Evolutionary conservation across 1,140 invertebrate genomes (phyloP).

Genomic region (Coptotermes formosanus): DNA sequence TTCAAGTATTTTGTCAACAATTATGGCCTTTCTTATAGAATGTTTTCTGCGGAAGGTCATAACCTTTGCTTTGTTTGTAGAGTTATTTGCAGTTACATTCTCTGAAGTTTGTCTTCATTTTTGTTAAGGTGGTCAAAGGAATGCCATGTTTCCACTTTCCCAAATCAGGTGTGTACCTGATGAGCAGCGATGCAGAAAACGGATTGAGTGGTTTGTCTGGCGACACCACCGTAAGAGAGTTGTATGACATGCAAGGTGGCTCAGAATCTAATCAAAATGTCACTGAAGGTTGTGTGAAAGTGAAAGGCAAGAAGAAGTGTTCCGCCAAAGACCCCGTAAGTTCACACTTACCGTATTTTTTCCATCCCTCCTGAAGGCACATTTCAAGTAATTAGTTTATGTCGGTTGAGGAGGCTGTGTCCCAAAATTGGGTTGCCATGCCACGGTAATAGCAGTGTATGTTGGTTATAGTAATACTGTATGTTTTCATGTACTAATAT

Average conservation of each 20-base stretch:
- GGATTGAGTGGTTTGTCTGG: conserved; percentile 45
- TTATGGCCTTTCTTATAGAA: background rate
- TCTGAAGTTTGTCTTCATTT: background rate
- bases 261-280: conserved; percentile 1
- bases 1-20: background rate
- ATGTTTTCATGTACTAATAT: no score
- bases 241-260: conserved; percentile 42
- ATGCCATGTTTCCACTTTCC: conserved; percentile 63
- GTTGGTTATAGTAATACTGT: no score
- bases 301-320: conserved; percentile 51
- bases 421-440: no score
- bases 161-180: conserved; percentile 57
- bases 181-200: conserved; percentile 55
- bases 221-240: conserved; percentile 56
- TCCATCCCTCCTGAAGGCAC: no score
- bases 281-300: conserved; percentile 44
- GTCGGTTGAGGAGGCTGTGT: no score
- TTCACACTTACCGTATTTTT: conserved; percentile 32
- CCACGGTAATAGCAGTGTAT: no score
- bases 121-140: conserved; percentile 58
- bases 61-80: background rate
- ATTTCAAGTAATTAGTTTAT: no score
- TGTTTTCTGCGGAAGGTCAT: no score
- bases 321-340: conserved; percentile 39
- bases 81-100: background rate